Evolutionary conservation across 2,113 vertebrate genomes (phyloP), one percentile per base, ranked within the genome.

Genomic region (Meles meles): DNA sequence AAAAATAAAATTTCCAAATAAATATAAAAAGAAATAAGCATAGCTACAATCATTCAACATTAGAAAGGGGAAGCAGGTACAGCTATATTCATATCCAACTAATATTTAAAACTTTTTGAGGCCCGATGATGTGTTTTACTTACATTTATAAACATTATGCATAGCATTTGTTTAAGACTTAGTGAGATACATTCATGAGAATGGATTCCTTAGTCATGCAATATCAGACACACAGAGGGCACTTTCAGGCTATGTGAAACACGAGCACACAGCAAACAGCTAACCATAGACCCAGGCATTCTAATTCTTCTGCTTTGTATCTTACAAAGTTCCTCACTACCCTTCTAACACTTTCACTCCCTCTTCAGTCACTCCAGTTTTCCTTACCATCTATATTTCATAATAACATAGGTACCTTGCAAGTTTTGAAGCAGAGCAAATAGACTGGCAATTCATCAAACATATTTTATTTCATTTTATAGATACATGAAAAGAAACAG

Each of bases 401-500:
- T 96, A 91, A 79, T 69, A 97, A 95, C 90, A 97, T 55, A 94
- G 94, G 80, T 80, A 94, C 2, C 55, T 84, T 96, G n/a, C 37
- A 97, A 97, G 94, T 95, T 98, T 86, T 89, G 63, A 95, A 89
- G 85, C 37, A 94, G 77, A 97, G 79, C 94, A 98, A 98, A 98
- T 88, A 96, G 90, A 82, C 82, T 79, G 4, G 25, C 39, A 95
- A 96, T 93, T 98, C 88, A 92, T 96, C 91, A 96, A 96, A 92
- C 92, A 80, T 90, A 89, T 77, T 96, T 98, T 98, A 95, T 93
- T 96, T 97, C 44, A 84, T 98, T 97, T 98, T 97, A 96, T 90
- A 96, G 96, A 94, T 94, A 96, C 82, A 98, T 98, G 93, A 98
- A 98, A 98, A 96, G 67, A 25, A 97, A 96, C 90, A 94, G 86